Base-by-base conservation (phyloP, 2,888 invertebrate species). In the Rutpela maculata region DNA sequence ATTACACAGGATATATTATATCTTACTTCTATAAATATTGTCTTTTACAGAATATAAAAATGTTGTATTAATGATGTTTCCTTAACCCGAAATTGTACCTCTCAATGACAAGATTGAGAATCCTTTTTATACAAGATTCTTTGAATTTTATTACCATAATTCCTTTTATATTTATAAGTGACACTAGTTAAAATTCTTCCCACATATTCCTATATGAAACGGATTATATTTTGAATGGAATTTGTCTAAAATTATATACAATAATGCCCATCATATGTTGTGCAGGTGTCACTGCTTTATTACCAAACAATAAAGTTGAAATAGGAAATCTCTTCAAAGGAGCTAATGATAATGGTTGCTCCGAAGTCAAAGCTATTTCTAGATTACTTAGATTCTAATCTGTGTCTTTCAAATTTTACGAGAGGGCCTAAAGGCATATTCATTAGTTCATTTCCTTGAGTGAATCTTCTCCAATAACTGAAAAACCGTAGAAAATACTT, bases 241-340 rank as follows among this genome's bases (percentile, higher is more conserved):
- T 62, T 75, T 71, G 75, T 76, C 73, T 63, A 69, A 65, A 75
- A 75, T 35, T 35, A 35, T 35, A 57, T 74, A 35, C 18, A 57
- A 65, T 35, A 69, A 38, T 68, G 35, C 35, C 60, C 10, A 60
- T 70, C 70, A 70, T 38, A 38, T 31, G 80, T 78, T 79, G 73
- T 72, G 78, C 80, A 81, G 79, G 81, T 81, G 81, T 82, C 82
- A 80, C 68, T 77, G 74, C 74, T 79, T 81, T 79, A 81, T 82
- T 81, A 74, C 73, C 77, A 65, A 82, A 83, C 81, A 84, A 81
- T 80, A 78, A 76, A 69, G 71, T 78, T 82, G 81, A 84, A 85
- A 85, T 84, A 68, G 50, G 67, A 67, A 67, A 72, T 56, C 59
- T 69, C 50, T 17, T 18, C 22, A 68, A 60, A 67, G 31, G 9